Percentiles rank a stretch among this genome's conserved stretches.
Conservation (phyloP, 1,140 invertebrate genomes). For the Procambarus clarkii region DNA sequence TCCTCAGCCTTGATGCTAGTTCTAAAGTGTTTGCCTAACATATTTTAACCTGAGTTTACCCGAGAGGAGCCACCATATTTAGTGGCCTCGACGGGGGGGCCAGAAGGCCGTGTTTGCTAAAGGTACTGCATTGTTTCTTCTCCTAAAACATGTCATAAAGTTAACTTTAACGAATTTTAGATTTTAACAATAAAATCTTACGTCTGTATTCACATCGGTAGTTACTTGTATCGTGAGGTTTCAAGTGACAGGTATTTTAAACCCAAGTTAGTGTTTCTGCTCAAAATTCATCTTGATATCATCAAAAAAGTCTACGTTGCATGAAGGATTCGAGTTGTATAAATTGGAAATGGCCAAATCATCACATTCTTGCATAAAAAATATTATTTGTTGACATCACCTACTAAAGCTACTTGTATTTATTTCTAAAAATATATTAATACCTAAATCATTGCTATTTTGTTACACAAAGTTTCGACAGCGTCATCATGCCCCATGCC, state of each 20-base stretch:
- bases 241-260: background rate
- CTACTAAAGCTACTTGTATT: background rate
- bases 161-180: too few species aligned
- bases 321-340: background rate
- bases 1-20: too few species aligned
- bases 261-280: too few species aligned
- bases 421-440: background rate
- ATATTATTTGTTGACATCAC: background rate
- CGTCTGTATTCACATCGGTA: background rate
- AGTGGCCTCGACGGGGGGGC: too few species aligned
- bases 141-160: too few species aligned
- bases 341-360: background rate
- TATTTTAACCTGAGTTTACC: too few species aligned
- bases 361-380: background rate
- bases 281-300: too few species aligned
- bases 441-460: background rate
- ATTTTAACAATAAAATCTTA: background rate
- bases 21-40: too few species aligned
- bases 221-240: background rate
- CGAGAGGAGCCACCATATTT: too few species aligned
- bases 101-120: too few species aligned
- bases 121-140: background rate
- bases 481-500: background rate
- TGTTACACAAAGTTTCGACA: background rate
- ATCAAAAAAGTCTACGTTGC: too few species aligned